Percentiles rank a stretch among this genome's conserved stretches.
phyloP scores from a whole-genome alignment of 2,113 vertebrate species.

The Eudyptes chrysolophus region DNA sequence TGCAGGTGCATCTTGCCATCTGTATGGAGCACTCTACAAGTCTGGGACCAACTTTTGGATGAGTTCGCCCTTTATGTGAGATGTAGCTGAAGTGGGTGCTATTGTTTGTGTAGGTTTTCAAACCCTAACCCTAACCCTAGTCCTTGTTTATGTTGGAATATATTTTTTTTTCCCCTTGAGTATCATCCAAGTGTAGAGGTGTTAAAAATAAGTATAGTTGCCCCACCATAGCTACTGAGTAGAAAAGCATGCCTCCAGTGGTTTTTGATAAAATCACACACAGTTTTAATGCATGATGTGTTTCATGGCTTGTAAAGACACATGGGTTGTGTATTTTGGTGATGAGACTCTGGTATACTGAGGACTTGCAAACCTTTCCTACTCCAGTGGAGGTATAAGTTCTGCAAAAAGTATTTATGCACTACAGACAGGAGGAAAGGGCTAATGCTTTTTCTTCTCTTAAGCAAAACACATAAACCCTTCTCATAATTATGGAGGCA shows the following conservation, averaged over 20 bases:
- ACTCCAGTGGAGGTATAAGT: background rate
- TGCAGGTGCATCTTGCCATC: background rate
- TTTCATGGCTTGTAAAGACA: background rate
- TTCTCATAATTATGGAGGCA: background rate
- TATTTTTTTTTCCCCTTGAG: background rate
- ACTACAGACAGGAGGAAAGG: background rate
- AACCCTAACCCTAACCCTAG: too few species aligned
- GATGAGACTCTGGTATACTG: background rate
- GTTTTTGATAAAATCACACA: background rate
- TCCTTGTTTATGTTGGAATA: background rate
- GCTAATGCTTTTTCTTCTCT: background rate
- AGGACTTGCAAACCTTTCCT: background rate
- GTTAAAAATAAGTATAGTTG: background rate
- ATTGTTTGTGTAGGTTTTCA: background rate
- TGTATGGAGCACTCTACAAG: background rate
- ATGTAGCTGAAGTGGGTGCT: background rate
- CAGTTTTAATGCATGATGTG: background rate
- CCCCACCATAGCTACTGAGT: background rate
- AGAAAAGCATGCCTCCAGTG: background rate
- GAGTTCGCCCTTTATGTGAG: background rate
- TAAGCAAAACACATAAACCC: background rate
- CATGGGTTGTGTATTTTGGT: background rate
- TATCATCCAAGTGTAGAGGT: background rate
- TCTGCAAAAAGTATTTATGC: background rate
- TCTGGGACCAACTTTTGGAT: background rate